These are phyloP conservation scores for Eremophila alpestris DNA, from an alignment of 2,797 vertebrate genomes.

Conservation along the genomic window DNA sequence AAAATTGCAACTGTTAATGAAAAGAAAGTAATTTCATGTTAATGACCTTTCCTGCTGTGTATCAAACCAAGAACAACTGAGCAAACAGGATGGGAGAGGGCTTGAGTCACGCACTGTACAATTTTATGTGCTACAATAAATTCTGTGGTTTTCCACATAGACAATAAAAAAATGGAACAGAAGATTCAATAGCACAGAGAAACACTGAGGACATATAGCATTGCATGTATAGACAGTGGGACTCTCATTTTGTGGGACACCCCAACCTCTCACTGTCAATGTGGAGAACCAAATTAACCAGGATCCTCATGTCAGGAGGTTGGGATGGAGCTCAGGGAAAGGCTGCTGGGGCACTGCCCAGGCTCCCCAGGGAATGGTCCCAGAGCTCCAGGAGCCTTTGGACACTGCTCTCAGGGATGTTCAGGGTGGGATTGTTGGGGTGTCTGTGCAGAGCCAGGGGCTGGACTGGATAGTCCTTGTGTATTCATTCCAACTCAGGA, in stretches of 20 bases:
- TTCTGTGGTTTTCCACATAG: neutral
- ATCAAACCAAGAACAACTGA: neutral
- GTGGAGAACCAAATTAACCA: neutral
- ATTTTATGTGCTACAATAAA: neutral
- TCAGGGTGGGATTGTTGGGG: neutral
- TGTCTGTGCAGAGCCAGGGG: neutral
- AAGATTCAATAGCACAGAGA: neutral
- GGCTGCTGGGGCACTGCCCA: neutral
- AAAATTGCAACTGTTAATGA: neutral
- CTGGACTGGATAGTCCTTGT: fast-evolving
- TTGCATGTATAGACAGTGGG: neutral
- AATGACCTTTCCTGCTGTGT: neutral
- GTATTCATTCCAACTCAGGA: neutral
- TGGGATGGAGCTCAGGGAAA: neutral
- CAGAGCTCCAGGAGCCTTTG: neutral
- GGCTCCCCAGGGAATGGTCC: neutral
- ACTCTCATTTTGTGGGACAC: neutral
- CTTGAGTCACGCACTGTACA: neutral
- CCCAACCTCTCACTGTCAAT: neutral
- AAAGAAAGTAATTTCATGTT: neutral
- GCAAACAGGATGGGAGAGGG: neutral
- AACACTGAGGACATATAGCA: neutral
- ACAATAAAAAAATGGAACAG: neutral
- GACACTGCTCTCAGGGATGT: neutral
- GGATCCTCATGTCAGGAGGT: neutral